Conservation (phyloP, 2,888 invertebrate species). For the Cremastobaeus sp. region DNA sequence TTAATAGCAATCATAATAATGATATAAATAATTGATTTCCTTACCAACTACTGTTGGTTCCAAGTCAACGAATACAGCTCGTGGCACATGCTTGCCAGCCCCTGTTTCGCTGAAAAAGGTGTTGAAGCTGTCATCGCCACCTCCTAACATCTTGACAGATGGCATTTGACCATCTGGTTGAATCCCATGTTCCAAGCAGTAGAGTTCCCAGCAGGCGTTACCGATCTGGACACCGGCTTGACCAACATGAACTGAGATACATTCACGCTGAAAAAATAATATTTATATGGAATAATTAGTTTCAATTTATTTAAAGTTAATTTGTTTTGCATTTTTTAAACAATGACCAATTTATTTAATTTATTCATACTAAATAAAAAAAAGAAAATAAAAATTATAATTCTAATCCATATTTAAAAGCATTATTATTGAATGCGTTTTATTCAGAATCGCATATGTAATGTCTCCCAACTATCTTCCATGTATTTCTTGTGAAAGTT, state of each 20-base stretch:
- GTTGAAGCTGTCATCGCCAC: slow-evolving; percentile 96
- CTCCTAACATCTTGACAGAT: slow-evolving; percentile 93
- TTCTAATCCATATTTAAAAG: too few relatives aligned
- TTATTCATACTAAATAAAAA: too few relatives aligned
- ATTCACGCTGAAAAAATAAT: slow-evolving; percentile 82
- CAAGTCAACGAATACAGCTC: slow-evolving; percentile 96
- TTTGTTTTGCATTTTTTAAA: too few relatives aligned
- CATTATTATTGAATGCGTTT: too few relatives aligned
- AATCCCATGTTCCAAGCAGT: slow-evolving; percentile 84
- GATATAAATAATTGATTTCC: too few relatives aligned
- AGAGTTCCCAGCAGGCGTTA: slow-evolving; percentile 93
- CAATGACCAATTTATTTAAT: too few relatives aligned
- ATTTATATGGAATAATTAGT: too few relatives aligned
- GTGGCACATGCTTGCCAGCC: slow-evolving; percentile 96
- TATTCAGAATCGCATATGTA: too few relatives aligned
- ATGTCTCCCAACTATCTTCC: too few relatives aligned
- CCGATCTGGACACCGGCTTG: slow-evolving; percentile 94
- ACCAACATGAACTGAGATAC: slow-evolving; percentile 88
- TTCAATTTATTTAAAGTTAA: not conserved
- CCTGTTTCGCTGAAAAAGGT: slow-evolving; percentile 97
- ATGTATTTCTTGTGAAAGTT: too few relatives aligned
- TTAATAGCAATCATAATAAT: too few relatives aligned
- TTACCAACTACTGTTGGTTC: slow-evolving; percentile 95
- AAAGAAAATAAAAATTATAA: too few relatives aligned
- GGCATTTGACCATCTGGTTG: slow-evolving; percentile 90